A percentile compares a stretch with the other conserved stretches of the same genome.
phyloP scores from a whole-genome alignment of 2,113 vertebrate genomes.

The Bos javanicus region DNA sequence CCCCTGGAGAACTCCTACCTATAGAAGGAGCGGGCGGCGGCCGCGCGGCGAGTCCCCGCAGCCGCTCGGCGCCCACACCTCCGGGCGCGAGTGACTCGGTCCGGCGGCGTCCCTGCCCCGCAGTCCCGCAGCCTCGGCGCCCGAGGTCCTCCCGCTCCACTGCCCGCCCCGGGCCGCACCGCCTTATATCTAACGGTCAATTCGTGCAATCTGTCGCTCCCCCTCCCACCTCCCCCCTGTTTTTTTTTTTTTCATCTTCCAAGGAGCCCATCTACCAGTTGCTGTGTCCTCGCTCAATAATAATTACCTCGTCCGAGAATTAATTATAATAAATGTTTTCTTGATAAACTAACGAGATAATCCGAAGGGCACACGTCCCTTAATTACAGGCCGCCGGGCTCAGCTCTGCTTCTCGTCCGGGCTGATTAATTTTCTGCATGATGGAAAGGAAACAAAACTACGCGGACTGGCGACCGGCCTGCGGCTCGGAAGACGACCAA shows the following conservation, averaged over 20 bases:
- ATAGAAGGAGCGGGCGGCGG: background rate
- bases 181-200: conserved; percentile 89
- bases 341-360: conserved; percentile 96
- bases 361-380: conserved; percentile 93
- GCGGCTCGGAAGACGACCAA: conserved; percentile 35
- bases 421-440: conserved; percentile 93
- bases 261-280: conserved; percentile 86
- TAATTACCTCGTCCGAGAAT: conserved; percentile 91
- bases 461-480: conserved; percentile 63
- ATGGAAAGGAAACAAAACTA: conserved; percentile 86
- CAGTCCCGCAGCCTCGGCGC: background rate
- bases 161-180: conserved; percentile 77
- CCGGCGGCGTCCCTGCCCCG: conserved; percentile 58
- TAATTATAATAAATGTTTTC: conserved; percentile 97
- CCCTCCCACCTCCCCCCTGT: background rate
- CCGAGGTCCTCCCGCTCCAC: conserved; percentile 45
- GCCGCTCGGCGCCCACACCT: background rate
- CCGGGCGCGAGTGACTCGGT: background rate
- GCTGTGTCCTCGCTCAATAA: conserved; percentile 91
- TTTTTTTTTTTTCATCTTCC: conserved; percentile 58
- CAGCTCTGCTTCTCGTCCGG: conserved; percentile 84
- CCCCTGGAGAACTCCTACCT: conserved; percentile 24
- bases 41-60: background rate
- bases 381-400: conserved; percentile 89
- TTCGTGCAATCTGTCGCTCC: conserved; percentile 92